These are phyloP conservation scores for Theristicus caerulescens DNA, from an alignment of 2,113 vertebrate species.

Conservation along the genomic window DNA sequence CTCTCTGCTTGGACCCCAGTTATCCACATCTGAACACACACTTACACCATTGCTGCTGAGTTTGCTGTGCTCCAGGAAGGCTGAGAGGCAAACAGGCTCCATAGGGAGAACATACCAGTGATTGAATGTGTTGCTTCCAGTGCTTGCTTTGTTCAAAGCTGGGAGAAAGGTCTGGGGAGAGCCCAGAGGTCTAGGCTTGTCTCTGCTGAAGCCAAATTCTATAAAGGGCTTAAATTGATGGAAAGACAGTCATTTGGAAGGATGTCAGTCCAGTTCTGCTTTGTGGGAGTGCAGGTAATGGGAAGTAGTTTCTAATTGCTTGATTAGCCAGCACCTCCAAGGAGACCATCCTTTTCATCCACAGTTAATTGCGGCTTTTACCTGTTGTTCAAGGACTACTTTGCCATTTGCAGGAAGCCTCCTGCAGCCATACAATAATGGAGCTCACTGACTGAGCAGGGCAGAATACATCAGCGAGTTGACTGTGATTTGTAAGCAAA, in stretches of 20 bases:
- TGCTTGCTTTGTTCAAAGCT: not conserved
- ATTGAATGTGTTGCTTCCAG: not conserved
- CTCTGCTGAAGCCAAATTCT: not conserved
- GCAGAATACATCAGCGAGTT: not conserved
- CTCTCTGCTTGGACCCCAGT: not conserved
- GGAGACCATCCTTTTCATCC: slow-evolving; percentile 31
- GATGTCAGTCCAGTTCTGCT: not conserved
- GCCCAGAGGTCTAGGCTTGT: not conserved
- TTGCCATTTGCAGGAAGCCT: slow-evolving; percentile 21
- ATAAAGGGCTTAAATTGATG: not conserved
- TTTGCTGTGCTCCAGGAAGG: not conserved
- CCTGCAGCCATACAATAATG: not conserved
- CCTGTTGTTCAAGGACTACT: slow-evolving; percentile 21
- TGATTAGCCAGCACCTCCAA: slow-evolving; percentile 19
- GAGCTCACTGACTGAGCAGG: not conserved
- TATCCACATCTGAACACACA: not conserved
- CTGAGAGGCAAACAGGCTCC: not conserved
- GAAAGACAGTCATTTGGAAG: not conserved
- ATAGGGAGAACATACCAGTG: not conserved
- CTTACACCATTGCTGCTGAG: not conserved
- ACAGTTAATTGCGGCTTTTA: slow-evolving; percentile 41
- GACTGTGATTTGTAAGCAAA: slow-evolving; percentile 10
- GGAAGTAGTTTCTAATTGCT: slow-evolving; percentile 32
- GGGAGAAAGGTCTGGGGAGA: not conserved
- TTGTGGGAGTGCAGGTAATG: slow-evolving; percentile 32